Percentiles rank a stretch among this genome's conserved stretches.
Evolutionary conservation across 2,888 invertebrate genomes (phyloP).

Genomic region (Cylindroiulus punctatus): DNA sequence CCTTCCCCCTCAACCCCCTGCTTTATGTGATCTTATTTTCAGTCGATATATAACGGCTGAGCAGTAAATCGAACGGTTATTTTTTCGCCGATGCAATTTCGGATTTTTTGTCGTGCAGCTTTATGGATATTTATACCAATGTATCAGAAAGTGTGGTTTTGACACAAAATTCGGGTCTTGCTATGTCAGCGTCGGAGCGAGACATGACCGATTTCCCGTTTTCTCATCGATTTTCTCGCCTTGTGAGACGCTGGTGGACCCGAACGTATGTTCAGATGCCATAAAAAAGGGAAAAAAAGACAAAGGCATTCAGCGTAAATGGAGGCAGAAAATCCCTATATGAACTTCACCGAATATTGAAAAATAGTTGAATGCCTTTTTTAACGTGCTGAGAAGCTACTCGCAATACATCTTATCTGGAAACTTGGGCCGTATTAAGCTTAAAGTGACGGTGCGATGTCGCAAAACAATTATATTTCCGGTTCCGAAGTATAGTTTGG

Average conservation of each 20-base stretch:
- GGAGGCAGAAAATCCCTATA: not conserved
- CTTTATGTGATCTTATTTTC: not conserved
- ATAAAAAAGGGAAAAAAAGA: not conserved
- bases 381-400: not conserved
- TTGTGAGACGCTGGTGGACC: not conserved
- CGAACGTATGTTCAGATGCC: not conserved
- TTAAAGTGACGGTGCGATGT: not conserved
- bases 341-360: not conserved
- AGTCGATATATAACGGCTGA: not conserved
- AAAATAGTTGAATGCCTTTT: not conserved
- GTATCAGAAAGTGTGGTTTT: conserved; percentile 3
- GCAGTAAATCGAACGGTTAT: not conserved
- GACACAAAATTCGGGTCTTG: not conserved
- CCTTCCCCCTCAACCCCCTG: too few species aligned
- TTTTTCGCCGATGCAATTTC: not conserved
- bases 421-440: not conserved
- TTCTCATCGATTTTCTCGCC: not conserved
- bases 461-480: not conserved
- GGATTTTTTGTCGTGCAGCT: not conserved
- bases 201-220: not conserved
- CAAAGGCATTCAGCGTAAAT: not conserved
- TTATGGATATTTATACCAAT: conserved; percentile 11
- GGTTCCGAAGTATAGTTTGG: not conserved
- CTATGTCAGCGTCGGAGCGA: not conserved
- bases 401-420: not conserved